A percentile compares a stretch with the other conserved stretches of the same genome.
Evolutionary conservation across 2,797 vertebrate species (phyloP).

Genomic region (Sebastes cheni): DNA sequence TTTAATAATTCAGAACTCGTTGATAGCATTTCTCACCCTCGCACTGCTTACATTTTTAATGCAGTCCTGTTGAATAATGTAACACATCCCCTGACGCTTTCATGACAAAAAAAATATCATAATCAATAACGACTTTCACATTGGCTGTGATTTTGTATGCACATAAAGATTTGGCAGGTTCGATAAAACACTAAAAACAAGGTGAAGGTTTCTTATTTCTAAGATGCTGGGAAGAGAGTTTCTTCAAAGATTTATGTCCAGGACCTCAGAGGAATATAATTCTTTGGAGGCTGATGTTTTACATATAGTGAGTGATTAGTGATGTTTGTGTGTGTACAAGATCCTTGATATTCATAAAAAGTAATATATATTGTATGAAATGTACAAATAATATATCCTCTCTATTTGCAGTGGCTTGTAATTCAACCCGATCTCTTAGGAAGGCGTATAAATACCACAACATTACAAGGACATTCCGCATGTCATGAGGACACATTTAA

Average conservation of each 20-base stretch:
- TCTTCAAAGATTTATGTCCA: not conserved
- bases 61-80: not conserved
- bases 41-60: slow-evolving; percentile 9
- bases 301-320: not conserved
- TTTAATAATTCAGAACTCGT: slow-evolving; percentile 11
- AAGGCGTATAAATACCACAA: too few species aligned
- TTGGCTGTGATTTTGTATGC: not conserved
- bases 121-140: not conserved
- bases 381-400: not conserved
- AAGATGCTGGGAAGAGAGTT: not conserved
- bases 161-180: not conserved
- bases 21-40: slow-evolving; percentile 5
- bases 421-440: too few species aligned
- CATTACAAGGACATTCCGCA: too few species aligned
- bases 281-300: not conserved
- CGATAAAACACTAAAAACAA: not conserved
- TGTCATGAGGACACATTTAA: too few species aligned
- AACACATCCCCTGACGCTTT: not conserved
- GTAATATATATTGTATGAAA: not conserved
- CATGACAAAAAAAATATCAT: not conserved
- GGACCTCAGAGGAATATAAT: not conserved
- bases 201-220: not conserved
- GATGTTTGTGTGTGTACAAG: not conserved
- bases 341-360: not conserved
- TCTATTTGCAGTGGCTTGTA: not conserved